Conservation (phyloP, 1,140 invertebrate species). For the Drosophila prosaltans region DNA sequence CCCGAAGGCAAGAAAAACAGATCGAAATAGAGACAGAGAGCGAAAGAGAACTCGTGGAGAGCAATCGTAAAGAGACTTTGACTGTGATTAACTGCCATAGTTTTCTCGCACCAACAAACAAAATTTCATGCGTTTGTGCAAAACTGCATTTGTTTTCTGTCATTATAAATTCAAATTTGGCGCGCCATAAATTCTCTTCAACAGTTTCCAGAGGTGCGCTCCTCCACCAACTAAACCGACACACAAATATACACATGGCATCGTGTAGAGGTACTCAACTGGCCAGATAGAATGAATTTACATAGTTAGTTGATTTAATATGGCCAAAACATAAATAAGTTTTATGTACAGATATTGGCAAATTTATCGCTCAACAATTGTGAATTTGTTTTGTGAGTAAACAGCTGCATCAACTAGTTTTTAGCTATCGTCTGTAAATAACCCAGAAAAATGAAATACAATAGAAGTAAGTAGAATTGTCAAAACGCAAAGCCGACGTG, state of each 20-base stretch:
- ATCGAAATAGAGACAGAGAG: background rate
- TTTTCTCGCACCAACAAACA: slow-evolving; percentile 21
- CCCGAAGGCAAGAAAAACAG: slow-evolving; percentile 48
- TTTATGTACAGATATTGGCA: slow-evolving; percentile 65
- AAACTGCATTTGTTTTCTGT: slow-evolving; percentile 77
- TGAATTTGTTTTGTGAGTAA: slow-evolving; percentile 38
- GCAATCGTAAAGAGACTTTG: slow-evolving; percentile 51
- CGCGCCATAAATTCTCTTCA: slow-evolving; percentile 64
- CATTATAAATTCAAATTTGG: slow-evolving; percentile 80
- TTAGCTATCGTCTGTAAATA: background rate
- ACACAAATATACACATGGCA: slow-evolving; percentile 16
- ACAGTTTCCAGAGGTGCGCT: slow-evolving; percentile 56
- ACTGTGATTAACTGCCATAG: slow-evolving; percentile 77
- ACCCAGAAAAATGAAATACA: background rate
- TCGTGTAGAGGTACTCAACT: slow-evolving; percentile 1
- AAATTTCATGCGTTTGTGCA: slow-evolving; percentile 21
- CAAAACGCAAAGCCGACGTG: no score
- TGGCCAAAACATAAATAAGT: slow-evolving; percentile 69
- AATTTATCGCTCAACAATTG: slow-evolving; percentile 66
- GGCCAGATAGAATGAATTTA: slow-evolving; percentile 45
- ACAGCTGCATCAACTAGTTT: slow-evolving; percentile 24
- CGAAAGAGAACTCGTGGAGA: background rate
- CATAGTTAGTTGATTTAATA: slow-evolving; percentile 51
- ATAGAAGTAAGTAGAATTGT: background rate
- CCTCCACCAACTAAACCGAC: slow-evolving; percentile 33